Evolutionary conservation across 2,797 vertebrate genomes (phyloP), one percentile per base, ranked within the genome.

Genomic region (Acrocephalus scirpaceus): DNA sequence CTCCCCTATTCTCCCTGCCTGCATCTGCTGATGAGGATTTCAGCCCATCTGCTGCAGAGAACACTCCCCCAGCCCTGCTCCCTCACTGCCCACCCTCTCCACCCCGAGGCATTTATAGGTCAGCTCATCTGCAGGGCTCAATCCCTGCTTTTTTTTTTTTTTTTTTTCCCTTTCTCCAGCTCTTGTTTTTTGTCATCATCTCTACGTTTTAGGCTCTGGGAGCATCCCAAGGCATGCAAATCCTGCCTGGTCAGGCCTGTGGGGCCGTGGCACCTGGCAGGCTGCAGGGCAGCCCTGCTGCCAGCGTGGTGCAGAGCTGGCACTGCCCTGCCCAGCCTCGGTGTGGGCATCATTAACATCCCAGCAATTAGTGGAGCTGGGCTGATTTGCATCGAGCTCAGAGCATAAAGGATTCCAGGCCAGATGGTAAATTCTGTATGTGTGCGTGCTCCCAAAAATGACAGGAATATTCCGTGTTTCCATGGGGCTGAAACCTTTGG

Each of bases 341-440:
- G 4, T 9, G 38, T 25, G 75, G 69, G 87, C 91, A 66, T 61
- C 93, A 40, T 91, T 76, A 92, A 29, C 72, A 83, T 53, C 90
- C 65, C 78, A 23, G 91, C 85, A 95, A 95, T 92, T 91, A 93
- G 75, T 7, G n/a, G 91, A 96, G 90, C 88, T 51, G 12, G 30
- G 64, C 34, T 91, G 50, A 91, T 95, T 88, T 90, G 78, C 94
- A 88, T 81, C n/a, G n/a, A 62, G 84, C 94, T 89, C 8, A 0
- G 78, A 95, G 94, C 69, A 47, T 11, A 47, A 50, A 32, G 76
- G 69, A 60, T 53, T 76, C 77, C 77, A 73, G 87, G 79, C 84
- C 96, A 96, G 95, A 96, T 95, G 94, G 95, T 62, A 70, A 95
- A 88, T 72, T 62, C 69, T 70, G 57, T 58, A 62, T 29, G 56